Evolutionary conservation across 1,140 invertebrate species (phyloP).

Genomic region (Danaus melanippus): DNA sequence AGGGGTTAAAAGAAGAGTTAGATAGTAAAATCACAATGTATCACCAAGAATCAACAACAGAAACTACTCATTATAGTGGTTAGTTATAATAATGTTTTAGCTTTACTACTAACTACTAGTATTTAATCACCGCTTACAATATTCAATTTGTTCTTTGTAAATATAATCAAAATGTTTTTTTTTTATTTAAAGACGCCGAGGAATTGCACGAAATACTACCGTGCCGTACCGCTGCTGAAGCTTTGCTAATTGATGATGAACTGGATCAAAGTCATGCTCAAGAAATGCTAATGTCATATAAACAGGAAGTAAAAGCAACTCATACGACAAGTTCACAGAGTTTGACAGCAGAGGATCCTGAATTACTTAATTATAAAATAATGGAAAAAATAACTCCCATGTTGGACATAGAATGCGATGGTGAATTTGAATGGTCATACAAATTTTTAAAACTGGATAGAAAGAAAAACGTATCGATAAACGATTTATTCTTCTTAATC

Average conservation of each 20-base stretch:
- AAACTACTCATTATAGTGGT: too few species aligned
- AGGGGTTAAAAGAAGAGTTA: too few species aligned
- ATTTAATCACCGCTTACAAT: too few species aligned
- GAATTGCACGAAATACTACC: constrained; percentile 31
- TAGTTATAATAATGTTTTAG: too few species aligned
- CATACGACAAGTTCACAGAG: too few species aligned
- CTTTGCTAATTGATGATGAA: constrained; percentile 16
- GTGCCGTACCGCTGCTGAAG: constrained; percentile 24
- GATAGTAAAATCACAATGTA: too few species aligned
- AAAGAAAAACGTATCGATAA: constrained; percentile 27
- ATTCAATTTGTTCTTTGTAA: too few species aligned
- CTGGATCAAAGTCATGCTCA: constrained; percentile 3
- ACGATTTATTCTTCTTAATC: constrained; percentile 42
- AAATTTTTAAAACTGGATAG: constrained; percentile 42
- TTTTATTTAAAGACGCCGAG: constrained; percentile 8
- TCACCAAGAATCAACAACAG: too few species aligned
- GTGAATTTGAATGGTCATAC: constrained; percentile 45
- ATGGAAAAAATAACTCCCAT: constrained; percentile 46
- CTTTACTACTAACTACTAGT: too few species aligned
- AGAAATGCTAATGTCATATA: not conserved
- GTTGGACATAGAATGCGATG: constrained; percentile 33
- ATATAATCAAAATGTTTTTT: too few species aligned
- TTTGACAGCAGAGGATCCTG: constrained; percentile 10
- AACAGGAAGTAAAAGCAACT: too few species aligned
- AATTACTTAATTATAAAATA: constrained; percentile 25